These are phyloP conservation scores for Caenorhabditis doughertyi DNA, from an alignment of 2,888 invertebrate genomes.

Conservation along the genomic window DNA sequence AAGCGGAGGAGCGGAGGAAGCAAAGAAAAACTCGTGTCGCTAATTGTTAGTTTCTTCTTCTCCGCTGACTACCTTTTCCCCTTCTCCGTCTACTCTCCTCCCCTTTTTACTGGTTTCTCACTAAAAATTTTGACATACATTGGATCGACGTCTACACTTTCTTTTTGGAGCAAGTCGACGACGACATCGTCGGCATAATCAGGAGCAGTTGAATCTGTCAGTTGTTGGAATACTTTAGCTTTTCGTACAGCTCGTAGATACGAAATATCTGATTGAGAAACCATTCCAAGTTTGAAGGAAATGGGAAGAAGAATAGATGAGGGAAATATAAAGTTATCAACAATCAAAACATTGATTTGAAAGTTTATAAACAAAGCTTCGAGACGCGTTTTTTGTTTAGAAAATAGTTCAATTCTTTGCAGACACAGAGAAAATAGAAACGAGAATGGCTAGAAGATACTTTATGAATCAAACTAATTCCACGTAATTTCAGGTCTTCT, in stretches of 20 bases:
- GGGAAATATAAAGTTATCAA: background rate
- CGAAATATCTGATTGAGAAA: conserved; percentile 21
- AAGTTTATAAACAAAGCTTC: conserved; percentile 18
- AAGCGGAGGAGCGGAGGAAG: conserved; percentile 20
- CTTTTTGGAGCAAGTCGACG: conserved; percentile 6
- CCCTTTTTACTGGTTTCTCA: background rate
- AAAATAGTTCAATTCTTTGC: conserved; percentile 10
- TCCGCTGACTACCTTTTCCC: conserved; percentile 19
- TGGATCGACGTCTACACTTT: conserved; percentile 8
- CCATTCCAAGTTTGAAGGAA: no score
- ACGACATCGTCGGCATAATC: conserved; percentile 21
- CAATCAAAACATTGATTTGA: conserved; percentile 1
- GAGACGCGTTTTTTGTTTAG: conserved; percentile 25
- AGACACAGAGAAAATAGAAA: conserved; percentile 20
- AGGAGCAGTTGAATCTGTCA: conserved; percentile 23
- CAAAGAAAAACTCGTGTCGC: conserved; percentile 26
- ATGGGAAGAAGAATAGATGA: background rate
- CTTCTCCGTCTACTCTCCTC: background rate
- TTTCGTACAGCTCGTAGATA: conserved; percentile 36
- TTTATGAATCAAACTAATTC: no score
- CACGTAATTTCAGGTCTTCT: conserved; percentile 31
- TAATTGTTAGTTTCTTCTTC: conserved; percentile 41
- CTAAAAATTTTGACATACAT: conserved; percentile 39
- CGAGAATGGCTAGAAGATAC: background rate
- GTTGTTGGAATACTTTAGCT: conserved; percentile 28